These are phyloP conservation scores for Heliocidaris tuberculata DNA, from an alignment of 35 echinoderm and acorn worm genomes.

Conservation along the genomic window DNA sequence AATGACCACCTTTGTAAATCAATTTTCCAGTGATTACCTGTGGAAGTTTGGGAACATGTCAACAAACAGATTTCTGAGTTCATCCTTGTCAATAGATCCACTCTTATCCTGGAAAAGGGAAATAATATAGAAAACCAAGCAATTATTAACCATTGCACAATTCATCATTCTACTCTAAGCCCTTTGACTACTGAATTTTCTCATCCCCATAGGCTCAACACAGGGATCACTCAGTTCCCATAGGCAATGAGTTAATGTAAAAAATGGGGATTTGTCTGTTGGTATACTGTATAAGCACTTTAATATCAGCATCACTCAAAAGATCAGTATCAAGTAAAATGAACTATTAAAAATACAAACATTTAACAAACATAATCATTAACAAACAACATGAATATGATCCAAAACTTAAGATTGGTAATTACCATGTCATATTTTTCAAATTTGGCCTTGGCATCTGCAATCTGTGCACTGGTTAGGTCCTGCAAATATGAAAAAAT, in stretches of 20 bases:
- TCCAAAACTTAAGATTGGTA: background rate
- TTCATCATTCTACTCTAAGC: background rate
- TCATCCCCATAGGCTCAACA: too few relatives aligned
- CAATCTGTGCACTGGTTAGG: constrained; percentile 64
- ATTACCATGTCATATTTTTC: constrained; percentile 86
- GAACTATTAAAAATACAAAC: too few relatives aligned
- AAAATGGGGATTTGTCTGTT: too few relatives aligned
- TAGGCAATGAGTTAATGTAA: too few relatives aligned
- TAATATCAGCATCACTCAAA: too few relatives aligned
- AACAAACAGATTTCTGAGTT: constrained; percentile 82
- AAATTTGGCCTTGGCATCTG: constrained; percentile 85
- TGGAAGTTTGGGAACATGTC: constrained; percentile 98
- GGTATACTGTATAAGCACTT: too few relatives aligned
- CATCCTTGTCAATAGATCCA: constrained; percentile 92
- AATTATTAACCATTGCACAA: background rate
- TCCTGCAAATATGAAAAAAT: constrained; percentile 44
- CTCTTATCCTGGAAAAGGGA: constrained; percentile 73
- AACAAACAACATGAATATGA: background rate
- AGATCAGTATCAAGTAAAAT: too few relatives aligned
- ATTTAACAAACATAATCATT: too few relatives aligned
- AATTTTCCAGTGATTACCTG: constrained; percentile 55
- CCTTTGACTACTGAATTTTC: too few relatives aligned
- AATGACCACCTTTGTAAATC: too few relatives aligned
- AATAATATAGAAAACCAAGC: background rate
- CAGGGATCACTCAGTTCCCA: too few relatives aligned